Percentiles rank a stretch among this genome's conserved stretches.
Conservation (phyloP, 2,113 vertebrate species). For the Abramis brama region DNA sequence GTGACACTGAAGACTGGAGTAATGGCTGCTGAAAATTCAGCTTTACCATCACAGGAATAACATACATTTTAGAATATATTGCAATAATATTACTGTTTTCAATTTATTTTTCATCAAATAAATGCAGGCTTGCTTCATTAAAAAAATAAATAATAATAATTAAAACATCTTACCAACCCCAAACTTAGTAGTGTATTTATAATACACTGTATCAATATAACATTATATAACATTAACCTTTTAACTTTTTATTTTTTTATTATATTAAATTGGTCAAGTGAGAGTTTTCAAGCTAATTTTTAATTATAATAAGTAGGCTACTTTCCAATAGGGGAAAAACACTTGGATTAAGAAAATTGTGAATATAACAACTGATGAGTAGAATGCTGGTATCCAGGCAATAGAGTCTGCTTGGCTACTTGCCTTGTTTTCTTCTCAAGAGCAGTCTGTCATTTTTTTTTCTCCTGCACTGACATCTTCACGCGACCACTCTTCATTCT, state of each 20-base stretch:
- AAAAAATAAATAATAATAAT: too few species aligned
- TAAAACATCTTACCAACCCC: too few species aligned
- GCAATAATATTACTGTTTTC: too few species aligned
- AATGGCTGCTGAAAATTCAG: neutral
- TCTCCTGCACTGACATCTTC: conserved; percentile 1
- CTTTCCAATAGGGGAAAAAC: neutral
- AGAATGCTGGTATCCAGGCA: conserved; percentile 1
- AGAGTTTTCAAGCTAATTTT: neutral
- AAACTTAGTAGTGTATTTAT: too few species aligned
- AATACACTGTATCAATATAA: too few species aligned
- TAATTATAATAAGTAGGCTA: neutral
- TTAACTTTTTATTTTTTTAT: too few species aligned
- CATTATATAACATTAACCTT: too few species aligned
- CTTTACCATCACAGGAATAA: neutral
- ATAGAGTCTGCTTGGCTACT: neutral
- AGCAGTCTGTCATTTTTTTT: neutral
- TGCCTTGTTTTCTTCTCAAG: neutral
- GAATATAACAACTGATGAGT: neutral
- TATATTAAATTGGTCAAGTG: too few species aligned
- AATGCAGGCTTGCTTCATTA: too few species aligned
- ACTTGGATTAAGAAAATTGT: neutral
- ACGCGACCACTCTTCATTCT: conserved; percentile 44
- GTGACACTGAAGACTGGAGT: neutral
- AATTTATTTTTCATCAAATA: too few species aligned
- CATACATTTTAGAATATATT: neutral